A percentile compares a stretch with the other conserved stretches of the same genome.
These are phyloP conservation scores for Plebejus melissa DNA, from an alignment of 2,888 invertebrate genomes.

Conservation along the genomic window DNA sequence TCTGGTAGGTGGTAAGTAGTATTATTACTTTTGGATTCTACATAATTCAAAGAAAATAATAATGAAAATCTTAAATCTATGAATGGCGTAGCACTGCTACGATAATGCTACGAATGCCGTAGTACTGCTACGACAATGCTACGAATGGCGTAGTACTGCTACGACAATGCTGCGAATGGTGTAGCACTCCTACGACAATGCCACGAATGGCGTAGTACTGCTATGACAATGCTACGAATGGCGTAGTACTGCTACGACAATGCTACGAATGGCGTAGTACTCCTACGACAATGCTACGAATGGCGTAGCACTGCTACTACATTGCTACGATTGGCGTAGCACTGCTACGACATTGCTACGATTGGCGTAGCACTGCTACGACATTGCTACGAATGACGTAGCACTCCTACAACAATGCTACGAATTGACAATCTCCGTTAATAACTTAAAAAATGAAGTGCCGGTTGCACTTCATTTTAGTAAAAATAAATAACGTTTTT, in stretches of 20 bases:
- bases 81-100: neutral
- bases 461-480: too few species aligned
- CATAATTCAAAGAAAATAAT: too few species aligned
- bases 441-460: too few species aligned
- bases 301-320: neutral
- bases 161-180: neutral
- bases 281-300: too few species aligned
- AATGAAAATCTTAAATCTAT: too few species aligned
- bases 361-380: neutral
- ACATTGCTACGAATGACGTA: neutral
- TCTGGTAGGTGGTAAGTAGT: too few species aligned
- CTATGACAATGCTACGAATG: neutral
- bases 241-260: neutral
- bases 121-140: neutral
- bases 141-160: neutral
- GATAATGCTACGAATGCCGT: neutral
- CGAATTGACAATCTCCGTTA: neutral
- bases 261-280: neutral
- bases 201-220: neutral
- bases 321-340: neutral
- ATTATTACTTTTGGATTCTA: too few species aligned
- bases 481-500: too few species aligned
- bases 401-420: neutral
- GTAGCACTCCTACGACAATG: too few species aligned
- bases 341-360: neutral